Evolutionary conservation across 2,113 vertebrate species (phyloP), one percentile per base, ranked within the genome.

Genomic region (Columbina picui): DNA sequence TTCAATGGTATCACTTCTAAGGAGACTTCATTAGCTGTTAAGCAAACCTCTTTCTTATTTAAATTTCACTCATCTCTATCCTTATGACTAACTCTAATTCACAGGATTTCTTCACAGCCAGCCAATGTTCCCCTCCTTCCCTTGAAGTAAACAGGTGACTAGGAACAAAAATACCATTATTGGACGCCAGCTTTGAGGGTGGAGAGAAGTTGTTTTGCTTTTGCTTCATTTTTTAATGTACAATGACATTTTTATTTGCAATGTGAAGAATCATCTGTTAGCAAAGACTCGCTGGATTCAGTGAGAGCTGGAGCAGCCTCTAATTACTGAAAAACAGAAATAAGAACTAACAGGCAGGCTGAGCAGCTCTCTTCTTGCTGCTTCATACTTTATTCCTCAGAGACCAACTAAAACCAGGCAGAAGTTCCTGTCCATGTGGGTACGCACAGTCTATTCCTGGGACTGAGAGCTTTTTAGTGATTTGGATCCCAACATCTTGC

Each of bases 21-120:
- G 73, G 68, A 95, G 86, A 60, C 76, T 73, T 90, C 87, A 73
- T 43, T 78, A 78, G 41, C 80, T 95, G 64, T 79, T 87, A 76
- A 84, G 95, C 22, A 89, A 96, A 65, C 27, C 43, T 89, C 69
- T 95, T 93, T 96, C 83, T 95, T 78, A 94, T 90, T 92, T 87
- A 95, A 93, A 96, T 95, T 89, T 84, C 83, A 45, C 71, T 96
- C 83, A 59, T 88, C 67, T 80, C 80, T 38, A 47, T 71, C 57
- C 61, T 25, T 53, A 19, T 90, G 93, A 94, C 65, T 96, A 96
- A 93, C 63, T 84, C 36, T 74, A 90, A 93, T 94, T 96, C 90
- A 83, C 50, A 90, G 39, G 49, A 86, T 93, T 92, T 92, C 36
- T 89, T 79, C 81, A 61, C 43, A 85, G 69, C 9, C 69, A 95